These are phyloP conservation scores for Gambusia holbrooki DNA, from an alignment of 2,113 vertebrate species.

Conservation along the genomic window DNA sequence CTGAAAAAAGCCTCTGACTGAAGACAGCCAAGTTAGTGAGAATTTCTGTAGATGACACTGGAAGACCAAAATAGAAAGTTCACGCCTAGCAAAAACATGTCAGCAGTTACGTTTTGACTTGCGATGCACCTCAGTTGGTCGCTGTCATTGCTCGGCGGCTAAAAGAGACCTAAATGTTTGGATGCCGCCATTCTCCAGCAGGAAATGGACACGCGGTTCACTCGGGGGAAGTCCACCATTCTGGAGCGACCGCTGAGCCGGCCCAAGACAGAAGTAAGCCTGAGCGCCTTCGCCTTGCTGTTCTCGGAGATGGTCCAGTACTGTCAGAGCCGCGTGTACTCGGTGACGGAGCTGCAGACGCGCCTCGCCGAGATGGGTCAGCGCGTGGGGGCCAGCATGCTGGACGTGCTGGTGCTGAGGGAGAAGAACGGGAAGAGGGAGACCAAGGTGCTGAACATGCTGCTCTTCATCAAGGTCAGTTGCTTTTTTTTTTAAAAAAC, in stretches of 20 bases:
- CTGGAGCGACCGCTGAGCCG: slow-evolving; percentile 88
- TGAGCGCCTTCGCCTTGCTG: slow-evolving; percentile 90
- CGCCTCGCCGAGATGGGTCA: slow-evolving; percentile 89
- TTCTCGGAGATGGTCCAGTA: slow-evolving; percentile 97
- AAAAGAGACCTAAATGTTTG: no score
- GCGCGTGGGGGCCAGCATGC: slow-evolving; percentile 87
- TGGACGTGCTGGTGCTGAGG: slow-evolving; percentile 89
- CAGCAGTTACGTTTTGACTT: no score
- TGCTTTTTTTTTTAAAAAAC: background rate
- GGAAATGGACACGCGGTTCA: slow-evolving; percentile 91
- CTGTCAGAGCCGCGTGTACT: slow-evolving; percentile 94
- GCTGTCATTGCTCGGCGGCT: no score
- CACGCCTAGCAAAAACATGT: no score
- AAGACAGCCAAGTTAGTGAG: no score
- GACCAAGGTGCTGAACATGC: slow-evolving; percentile 89
- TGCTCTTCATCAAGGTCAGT: slow-evolving; percentile 84
- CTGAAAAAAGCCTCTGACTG: no score
- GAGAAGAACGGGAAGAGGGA: slow-evolving; percentile 91
- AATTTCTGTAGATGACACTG: no score
- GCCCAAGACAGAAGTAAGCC: slow-evolving; percentile 88
- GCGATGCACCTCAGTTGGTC: no score
- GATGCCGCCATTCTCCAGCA: background rate
- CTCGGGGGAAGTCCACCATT: slow-evolving; percentile 88
- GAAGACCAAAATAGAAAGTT: no score
- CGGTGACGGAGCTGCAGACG: slow-evolving; percentile 90